Evolutionary conservation across 1,140 invertebrate species (phyloP), one percentile per base, ranked within the genome.

Genomic region (Panagrolaimus sp.): DNA sequence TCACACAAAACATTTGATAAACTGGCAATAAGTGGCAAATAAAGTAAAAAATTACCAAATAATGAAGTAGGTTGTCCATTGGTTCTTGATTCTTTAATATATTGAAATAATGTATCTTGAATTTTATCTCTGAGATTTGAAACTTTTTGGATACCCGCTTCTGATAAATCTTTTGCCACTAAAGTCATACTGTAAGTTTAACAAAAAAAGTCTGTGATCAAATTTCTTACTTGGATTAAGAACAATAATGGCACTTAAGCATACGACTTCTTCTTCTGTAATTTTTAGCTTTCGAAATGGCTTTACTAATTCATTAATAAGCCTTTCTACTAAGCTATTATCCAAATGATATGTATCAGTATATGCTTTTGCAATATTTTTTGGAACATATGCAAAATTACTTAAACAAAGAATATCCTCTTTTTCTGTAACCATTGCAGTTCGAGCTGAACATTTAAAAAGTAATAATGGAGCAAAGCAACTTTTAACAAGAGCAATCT

Each of bases 181-280:
- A 48, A 79, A 38, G 31, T 2, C 31, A 7, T 38, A 38, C 31
- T 38, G 31, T 38, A 38, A 38, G 31, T 38, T 38, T 2, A 38
- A 38, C 31, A 38, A 38, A 38, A 38, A 38, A 38, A 38, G 7
- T n/a, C n/a, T n/a, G n/a, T n/a, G n/a, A 38, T 4, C 31, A 38
- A 7, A 38, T 2, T 38, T 38, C 7, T 78, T 72, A 79, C 76
- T 75, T 63, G 79, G 81, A 72, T 81, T 81, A 13, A 81, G 63
- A 23, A 76, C 78, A 68, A 83, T 82, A 65, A 81, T 83, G 1
- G 79, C 79, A 65, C 66, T 75, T 25, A 81, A 47, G 65, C 79
- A 83, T 27, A 81, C 81, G 43, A 83, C 65, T 72, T 81, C 79
- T 48, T 82, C 81, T 46, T 81, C 79, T 13, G 68, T 69, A n/a